Evolutionary conservation across 2,888 invertebrate genomes (phyloP), one percentile per base, ranked within the genome.

Genomic region (Sturmia bella): DNA sequence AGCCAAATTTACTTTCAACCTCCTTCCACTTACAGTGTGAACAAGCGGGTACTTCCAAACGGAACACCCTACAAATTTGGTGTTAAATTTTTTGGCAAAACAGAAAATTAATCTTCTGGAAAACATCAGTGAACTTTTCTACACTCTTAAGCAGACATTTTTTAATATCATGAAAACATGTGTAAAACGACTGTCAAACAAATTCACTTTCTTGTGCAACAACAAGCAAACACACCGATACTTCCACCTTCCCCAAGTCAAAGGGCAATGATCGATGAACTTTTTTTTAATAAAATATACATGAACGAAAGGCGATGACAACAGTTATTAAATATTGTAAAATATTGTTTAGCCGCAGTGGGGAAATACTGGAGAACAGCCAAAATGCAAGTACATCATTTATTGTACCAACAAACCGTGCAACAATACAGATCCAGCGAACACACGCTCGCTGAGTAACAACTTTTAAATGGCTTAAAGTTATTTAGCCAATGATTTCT

Each of bases 61-160:
- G 27, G 21, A 13, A 63, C 43, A 45, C 21, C 37, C 63, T 63
- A 27, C 9, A 1, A 54, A 32, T 72, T 32, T 41, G 6, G 41
- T n/a, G 3, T 11, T 61, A 48, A 19, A 24, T 43, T 50, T n/a
- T 50, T 21, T 56, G 2, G 48, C 45, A 12, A 70, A n/a, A 50
- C 63, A 70, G 39, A 21, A 54, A 19, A 64, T 72, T 72, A 57
- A 72, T 57, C 72, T 66, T 59, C 52, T 50, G 64, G 13, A 78
- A 52, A 50, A 66, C 57, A 72, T 66, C 64, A 57, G 50, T 66
- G 72, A 66, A 24, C 45, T 52, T 66, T 50, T 57, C 72, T 50
- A 12, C 59, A 32, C 41, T 63, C 64, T 32, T 52, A 15, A 57
- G 32, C 48, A 39, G 32, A 56, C 32, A 66, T 32, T 41, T 32